A percentile compares a stretch with the other conserved stretches of the same genome.
Conservation (phyloP, 2,113 vertebrate genomes). For the Melierax canorus region DNA sequence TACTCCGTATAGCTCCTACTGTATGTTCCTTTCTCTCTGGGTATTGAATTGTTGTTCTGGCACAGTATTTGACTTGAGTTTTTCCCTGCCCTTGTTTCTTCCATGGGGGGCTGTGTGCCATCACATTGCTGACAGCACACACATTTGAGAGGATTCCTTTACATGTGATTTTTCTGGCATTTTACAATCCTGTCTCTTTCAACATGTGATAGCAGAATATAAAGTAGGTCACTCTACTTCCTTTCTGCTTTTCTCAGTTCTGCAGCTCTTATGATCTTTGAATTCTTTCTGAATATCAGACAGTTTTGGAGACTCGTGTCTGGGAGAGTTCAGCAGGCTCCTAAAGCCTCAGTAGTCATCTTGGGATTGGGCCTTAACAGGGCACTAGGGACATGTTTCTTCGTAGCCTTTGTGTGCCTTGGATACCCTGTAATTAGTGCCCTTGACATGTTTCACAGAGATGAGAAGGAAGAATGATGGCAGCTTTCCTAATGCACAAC, state of each 20-base stretch:
- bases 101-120: not conserved
- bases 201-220: not conserved
- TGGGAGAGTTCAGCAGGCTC: not conserved
- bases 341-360: not conserved
- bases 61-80: not conserved
- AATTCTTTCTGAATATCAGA: not conserved
- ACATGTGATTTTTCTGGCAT: not conserved
- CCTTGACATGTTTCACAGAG: not conserved
- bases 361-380: not conserved
- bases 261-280: conserved; percentile 3
- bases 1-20: not conserved
- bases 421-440: not conserved
- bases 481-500: not conserved
- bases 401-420: not conserved
- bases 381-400: not conserved
- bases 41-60: not conserved
- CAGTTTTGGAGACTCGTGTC: not conserved
- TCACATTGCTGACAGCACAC: not conserved
- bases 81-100: not conserved
- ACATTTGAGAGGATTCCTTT: not conserved
- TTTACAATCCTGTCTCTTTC: not conserved
- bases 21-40: not conserved
- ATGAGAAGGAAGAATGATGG: not conserved
- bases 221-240: conserved; percentile 46
- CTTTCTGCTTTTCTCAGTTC: not conserved